Evolutionary conservation across 2,797 vertebrate genomes (phyloP).

Genomic region (Tadarida brasiliensis): DNA sequence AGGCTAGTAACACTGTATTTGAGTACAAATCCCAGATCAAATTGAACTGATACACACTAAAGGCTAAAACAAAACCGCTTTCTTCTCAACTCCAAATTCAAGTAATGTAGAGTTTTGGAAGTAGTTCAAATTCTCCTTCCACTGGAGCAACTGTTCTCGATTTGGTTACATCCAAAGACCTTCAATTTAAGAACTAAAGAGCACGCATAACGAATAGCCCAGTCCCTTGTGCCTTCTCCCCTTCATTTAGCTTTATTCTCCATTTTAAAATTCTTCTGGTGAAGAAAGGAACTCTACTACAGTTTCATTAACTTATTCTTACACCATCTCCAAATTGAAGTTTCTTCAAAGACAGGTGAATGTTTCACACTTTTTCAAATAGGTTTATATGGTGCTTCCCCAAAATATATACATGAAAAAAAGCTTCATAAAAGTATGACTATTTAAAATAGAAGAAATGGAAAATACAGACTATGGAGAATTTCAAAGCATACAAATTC

Average conservation of each 20-base stretch:
- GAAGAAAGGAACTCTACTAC: conserved; percentile 1
- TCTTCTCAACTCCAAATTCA: conserved; percentile 60
- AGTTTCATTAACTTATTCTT: conserved; percentile 43
- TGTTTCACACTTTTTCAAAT: conserved; percentile 33
- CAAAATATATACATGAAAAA: not conserved
- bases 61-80: conserved; percentile 24
- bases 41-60: conserved; percentile 40
- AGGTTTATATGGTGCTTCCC: not conserved
- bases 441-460: conserved; percentile 40
- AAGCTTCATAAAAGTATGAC: not conserved
- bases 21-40: conserved; percentile 54
- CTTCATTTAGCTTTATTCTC: conserved; percentile 16
- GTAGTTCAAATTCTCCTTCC: conserved; percentile 46
- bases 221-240: not conserved
- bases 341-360: conserved; percentile 29
- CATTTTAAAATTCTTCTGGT: conserved; percentile 65
- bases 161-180: conserved; percentile 57
- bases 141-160: conserved; percentile 52
- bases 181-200: conserved; percentile 57
- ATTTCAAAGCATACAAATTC: conserved; percentile 47
- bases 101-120: conserved; percentile 39
- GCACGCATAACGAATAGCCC: not conserved
- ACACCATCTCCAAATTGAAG: not conserved
- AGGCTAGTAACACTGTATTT: not conserved
- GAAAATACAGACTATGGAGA: conserved; percentile 31